These are phyloP conservation scores for Chionis minor DNA, from an alignment of 2,113 vertebrate species.

Conservation along the genomic window DNA sequence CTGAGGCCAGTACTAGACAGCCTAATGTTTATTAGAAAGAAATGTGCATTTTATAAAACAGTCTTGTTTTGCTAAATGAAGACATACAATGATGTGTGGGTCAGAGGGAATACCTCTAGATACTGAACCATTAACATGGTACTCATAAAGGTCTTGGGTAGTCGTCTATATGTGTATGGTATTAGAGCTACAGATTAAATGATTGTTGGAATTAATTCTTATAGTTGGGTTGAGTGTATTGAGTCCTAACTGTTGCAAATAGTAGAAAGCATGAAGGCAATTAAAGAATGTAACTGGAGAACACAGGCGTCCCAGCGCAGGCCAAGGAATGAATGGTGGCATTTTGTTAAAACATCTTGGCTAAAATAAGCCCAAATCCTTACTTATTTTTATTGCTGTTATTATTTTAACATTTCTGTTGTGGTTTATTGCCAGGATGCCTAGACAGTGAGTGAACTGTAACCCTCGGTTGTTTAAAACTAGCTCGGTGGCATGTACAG, in stretches of 20 bases:
- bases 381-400: constrained; percentile 20
- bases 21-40: not conserved
- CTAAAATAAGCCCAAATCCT: constrained; percentile 2
- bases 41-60: not conserved
- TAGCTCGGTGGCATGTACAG: not conserved
- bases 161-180: not conserved
- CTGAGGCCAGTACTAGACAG: not conserved
- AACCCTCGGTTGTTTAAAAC: accelerated
- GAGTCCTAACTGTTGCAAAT: not conserved
- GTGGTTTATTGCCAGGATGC: constrained; percentile 27
- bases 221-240: not conserved
- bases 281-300: not conserved
- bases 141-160: not conserved
- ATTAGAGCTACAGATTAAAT: not conserved
- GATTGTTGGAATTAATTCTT: not conserved
- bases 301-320: not conserved
- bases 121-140: not conserved
- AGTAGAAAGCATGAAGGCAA: not conserved
- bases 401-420: constrained; percentile 49
- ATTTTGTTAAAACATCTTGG: constrained; percentile 4
- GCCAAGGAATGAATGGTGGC: not conserved
- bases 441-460: constrained; percentile 16
- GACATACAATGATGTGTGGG: too few relatives aligned
- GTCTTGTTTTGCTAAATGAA: not conserved
- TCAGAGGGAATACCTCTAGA: not conserved